phyloP scores from a whole-genome alignment of 2,888 invertebrate genomes.

The Craniophora ligustri region DNA sequence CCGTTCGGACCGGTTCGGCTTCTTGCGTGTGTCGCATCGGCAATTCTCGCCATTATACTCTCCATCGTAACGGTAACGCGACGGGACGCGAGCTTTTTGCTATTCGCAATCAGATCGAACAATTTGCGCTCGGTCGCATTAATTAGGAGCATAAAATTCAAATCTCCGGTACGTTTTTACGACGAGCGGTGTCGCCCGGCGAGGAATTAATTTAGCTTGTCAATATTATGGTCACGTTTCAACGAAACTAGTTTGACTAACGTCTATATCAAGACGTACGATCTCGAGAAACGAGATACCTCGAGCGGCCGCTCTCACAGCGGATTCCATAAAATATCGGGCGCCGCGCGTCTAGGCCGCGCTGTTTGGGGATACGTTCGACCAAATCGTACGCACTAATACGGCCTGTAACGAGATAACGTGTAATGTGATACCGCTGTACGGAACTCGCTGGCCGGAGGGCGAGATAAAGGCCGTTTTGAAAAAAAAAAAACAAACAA shows the following conservation, averaged over 20 bases:
- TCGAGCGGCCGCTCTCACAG: constrained; percentile 75
- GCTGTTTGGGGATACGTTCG: constrained; percentile 44
- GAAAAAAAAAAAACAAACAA: constrained; percentile 74
- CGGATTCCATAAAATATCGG: constrained; percentile 79
- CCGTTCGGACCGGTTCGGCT: constrained; percentile 76
- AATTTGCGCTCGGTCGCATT: constrained; percentile 76
- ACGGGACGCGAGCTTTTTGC: constrained; percentile 76
- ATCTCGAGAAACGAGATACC: constrained; percentile 82
- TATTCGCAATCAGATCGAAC: constrained; percentile 74
- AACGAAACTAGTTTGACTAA: constrained; percentile 80
- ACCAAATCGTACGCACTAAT: constrained; percentile 66
- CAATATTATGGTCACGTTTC: constrained; percentile 83
- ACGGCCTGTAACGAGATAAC: constrained; percentile 81
- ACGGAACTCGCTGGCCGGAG: constrained; percentile 79
- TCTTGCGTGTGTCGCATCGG: constrained; percentile 79
- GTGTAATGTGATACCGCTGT: constrained; percentile 84
- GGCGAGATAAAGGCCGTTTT: constrained; percentile 81
- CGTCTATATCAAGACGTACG: constrained; percentile 78
- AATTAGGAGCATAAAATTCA: constrained; percentile 81
- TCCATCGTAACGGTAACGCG: constrained; percentile 75
- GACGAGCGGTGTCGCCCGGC: constrained; percentile 64
- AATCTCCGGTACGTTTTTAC: constrained; percentile 68
- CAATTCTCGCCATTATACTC: constrained; percentile 77
- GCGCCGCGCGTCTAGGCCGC: constrained; percentile 61
- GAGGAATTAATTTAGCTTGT: constrained; percentile 79